A percentile compares a stretch with the other conserved stretches of the same genome.
Conservation (phyloP, 2,113 vertebrate genomes). For the Embiotoca jacksoni region DNA sequence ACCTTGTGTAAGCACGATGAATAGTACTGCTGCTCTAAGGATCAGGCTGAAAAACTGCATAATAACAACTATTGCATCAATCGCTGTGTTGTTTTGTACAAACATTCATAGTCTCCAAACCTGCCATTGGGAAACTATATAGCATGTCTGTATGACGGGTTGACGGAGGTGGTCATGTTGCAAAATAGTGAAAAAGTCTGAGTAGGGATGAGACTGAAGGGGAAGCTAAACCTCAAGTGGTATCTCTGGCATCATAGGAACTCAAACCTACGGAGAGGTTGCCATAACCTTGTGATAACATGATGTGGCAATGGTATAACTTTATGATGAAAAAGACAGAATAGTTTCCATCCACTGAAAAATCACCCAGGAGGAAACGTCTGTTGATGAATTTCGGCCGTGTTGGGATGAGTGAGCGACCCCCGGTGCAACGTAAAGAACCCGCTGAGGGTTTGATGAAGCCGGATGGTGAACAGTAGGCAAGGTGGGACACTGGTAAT, state of each 20-base stretch:
- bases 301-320: conserved; percentile 3
- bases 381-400: conserved; percentile 45
- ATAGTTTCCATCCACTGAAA: conserved; percentile 2
- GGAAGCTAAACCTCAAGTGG: not conserved
- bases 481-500: conserved; percentile 45
- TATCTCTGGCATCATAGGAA: conserved; percentile 17
- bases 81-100: no score
- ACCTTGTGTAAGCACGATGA: no score
- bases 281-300: conserved; percentile 2
- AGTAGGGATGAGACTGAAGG: no score
- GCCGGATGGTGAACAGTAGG: conserved; percentile 63
- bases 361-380: conserved; percentile 17
- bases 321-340: conserved; percentile 17
- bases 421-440: conserved; percentile 7
- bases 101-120: no score
- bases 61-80: no score
- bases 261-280: conserved; percentile 5
- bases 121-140: no score
- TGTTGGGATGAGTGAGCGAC: conserved; percentile 26
- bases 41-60: no score
- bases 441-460: conserved; percentile 61
- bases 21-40: no score
- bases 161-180: no score
- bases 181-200: no score
- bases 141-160: no score